Evolutionary conservation across 2,797 vertebrate genomes (phyloP), one percentile per base, ranked within the genome.

Genomic region (Tiaroga cobitis): DNA sequence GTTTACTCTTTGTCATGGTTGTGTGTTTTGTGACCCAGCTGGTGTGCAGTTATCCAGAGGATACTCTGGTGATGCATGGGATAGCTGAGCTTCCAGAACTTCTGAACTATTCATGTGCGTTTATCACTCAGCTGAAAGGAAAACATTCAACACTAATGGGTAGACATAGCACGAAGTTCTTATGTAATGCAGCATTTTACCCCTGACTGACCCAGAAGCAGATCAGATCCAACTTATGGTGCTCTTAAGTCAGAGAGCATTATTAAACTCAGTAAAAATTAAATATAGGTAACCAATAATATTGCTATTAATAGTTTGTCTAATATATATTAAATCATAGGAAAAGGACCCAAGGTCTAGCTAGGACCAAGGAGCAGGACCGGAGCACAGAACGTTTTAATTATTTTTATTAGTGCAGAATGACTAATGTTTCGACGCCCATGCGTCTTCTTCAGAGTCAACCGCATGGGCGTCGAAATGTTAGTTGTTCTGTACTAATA

Each of bases 31-130:
- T 81, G 46, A 81, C 34, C 26, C 59, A 76, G 82, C 67, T 67
- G 34, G 29, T 26, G 8, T 54, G 43, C 72, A 56, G 34, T 56
- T 69, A 77, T 77, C 63, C 46, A 54, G 65, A 56, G 46, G 26
- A 78, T 26, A 34, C 43, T 80, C 8, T 46, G 70, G 29, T 59
- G 89, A 80, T 88, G 82, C 85, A 85, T 69, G 89, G 88, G 83
- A 85, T 49, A 78, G 82, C 70, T 80, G 46, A 79, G 74, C 89
- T 85, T 84, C 65, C 65, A 68, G 34, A 80, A 11, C 11, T 72
- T 56, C 41, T 80, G 21, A 73, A 73, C 77, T 85, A 63, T 73
- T 80, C 77, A 80, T 73, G 54, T 73, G 56, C 24, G 11, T 63
- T 80, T 80, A 72, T 61, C 21, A n/a, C 32, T 72, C 56, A 63